These are phyloP conservation scores for Nineta flava DNA, from an alignment of 2,888 invertebrate genomes.

Conservation along the genomic window DNA sequence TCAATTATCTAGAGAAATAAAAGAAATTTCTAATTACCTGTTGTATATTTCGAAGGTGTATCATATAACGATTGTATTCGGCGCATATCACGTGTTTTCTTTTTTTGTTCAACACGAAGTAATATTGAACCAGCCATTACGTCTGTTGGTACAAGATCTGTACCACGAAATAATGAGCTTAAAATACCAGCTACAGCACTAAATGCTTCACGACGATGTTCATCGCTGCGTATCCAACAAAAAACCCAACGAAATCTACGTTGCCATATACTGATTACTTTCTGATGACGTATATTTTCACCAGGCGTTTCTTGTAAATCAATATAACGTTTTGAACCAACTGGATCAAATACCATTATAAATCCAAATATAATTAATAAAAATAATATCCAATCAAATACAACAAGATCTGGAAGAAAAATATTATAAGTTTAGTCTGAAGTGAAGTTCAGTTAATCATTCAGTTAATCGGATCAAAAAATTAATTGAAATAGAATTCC, in stretches of 20 bases:
- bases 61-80: conserved; percentile 45
- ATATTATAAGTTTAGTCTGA: conserved; percentile 6
- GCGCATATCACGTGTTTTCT: conserved; percentile 53
- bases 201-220: conserved; percentile 62
- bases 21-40: conserved; percentile 29
- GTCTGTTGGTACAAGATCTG: conserved; percentile 78
- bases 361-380: conserved; percentile 57
- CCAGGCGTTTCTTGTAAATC: conserved; percentile 45
- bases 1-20: background rate
- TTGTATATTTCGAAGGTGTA: conserved; percentile 48
- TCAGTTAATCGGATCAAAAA: too few relatives aligned
- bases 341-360: conserved; percentile 66
- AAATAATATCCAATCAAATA: conserved; percentile 69
- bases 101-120: conserved; percentile 59
- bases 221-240: conserved; percentile 55
- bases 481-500: too few relatives aligned
- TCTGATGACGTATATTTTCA: conserved; percentile 49
- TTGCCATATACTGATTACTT: conserved; percentile 58
- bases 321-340: conserved; percentile 48
- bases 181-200: conserved; percentile 66
- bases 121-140: conserved; percentile 75
- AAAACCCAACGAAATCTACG: conserved; percentile 58
- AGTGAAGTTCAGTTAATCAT: background rate
- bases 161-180: conserved; percentile 64
- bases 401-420: conserved; percentile 43